phyloP scores from a whole-genome alignment of 92 coral and sea anemone genomes.

The Zoanthus solanderi region DNA sequence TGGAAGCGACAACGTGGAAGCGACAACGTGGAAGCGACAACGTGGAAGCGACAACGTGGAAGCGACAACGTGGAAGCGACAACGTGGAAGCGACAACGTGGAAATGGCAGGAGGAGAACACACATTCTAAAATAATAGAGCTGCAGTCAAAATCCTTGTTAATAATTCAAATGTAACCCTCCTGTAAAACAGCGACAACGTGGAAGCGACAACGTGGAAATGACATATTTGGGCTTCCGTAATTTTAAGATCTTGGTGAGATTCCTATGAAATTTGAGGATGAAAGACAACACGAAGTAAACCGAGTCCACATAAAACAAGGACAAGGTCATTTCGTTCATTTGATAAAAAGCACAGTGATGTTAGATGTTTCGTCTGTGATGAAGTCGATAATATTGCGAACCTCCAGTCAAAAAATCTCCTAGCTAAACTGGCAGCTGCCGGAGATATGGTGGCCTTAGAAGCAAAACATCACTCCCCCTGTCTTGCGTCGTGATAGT shows the following conservation, averaged over 20 bases:
- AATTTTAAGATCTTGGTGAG: constrained; percentile 43
- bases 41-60: too few relatives aligned
- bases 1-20: too few relatives aligned
- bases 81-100: too few relatives aligned
- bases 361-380: background rate
- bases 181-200: too few relatives aligned
- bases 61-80: too few relatives aligned
- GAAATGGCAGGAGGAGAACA: too few relatives aligned
- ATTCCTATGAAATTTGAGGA: constrained; percentile 15
- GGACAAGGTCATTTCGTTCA: background rate
- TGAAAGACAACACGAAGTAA: background rate
- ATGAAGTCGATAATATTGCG: background rate
- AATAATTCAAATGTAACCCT: too few relatives aligned
- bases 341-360: background rate
- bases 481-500: background rate
- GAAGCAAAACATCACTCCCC: background rate
- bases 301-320: background rate
- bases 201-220: too few relatives aligned
- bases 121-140: too few relatives aligned
- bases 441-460: background rate
- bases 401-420: background rate
- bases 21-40: too few relatives aligned
- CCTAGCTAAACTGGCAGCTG: background rate
- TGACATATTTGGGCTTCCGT: background rate
- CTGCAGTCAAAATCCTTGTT: too few relatives aligned